A percentile compares a stretch with the other conserved stretches of the same genome.
Evolutionary conservation across 2,113 vertebrate species (phyloP).

Genomic region (Gallinago paraguaiae): DNA sequence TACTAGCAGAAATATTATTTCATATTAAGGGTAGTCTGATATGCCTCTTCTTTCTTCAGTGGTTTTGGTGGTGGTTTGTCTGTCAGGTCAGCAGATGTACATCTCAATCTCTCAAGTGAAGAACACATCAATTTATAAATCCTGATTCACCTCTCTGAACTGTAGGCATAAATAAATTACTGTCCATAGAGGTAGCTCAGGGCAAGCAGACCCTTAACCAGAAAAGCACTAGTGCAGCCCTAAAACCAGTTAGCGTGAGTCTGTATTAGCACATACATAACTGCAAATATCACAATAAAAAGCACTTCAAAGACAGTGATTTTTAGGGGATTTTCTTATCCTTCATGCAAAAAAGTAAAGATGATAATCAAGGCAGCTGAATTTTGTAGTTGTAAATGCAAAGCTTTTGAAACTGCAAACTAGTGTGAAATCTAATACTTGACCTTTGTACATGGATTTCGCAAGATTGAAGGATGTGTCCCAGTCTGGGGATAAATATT

Average conservation of each 20-base stretch:
- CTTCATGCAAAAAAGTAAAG: not conserved
- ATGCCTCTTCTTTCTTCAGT: not conserved
- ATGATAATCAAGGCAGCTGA: not conserved
- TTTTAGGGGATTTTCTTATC: not conserved
- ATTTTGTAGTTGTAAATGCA: not conserved
- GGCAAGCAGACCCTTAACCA: not conserved
- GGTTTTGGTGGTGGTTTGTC: not conserved
- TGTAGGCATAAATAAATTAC: not conserved
- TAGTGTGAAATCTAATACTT: not conserved
- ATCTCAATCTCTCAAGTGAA: not conserved
- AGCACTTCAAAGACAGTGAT: not conserved
- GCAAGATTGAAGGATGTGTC: not conserved
- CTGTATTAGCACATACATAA: not conserved
- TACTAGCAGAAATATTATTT: not conserved
- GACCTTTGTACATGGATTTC: not conserved
- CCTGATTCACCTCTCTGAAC: not conserved
- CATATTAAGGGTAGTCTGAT: not conserved
- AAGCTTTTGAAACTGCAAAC: not conserved
- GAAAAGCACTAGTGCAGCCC: not conserved
- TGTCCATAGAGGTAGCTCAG: not conserved
- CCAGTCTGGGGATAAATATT: not conserved
- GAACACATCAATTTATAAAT: not conserved
- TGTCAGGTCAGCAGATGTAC: not conserved
- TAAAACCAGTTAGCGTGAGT: not conserved
- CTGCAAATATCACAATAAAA: not conserved